A percentile compares a stretch with the other conserved stretches of the same genome.
These are phyloP conservation scores for Diabrotica virgifera DNA, from an alignment of 1,140 invertebrate genomes.

Conservation along the genomic window DNA sequence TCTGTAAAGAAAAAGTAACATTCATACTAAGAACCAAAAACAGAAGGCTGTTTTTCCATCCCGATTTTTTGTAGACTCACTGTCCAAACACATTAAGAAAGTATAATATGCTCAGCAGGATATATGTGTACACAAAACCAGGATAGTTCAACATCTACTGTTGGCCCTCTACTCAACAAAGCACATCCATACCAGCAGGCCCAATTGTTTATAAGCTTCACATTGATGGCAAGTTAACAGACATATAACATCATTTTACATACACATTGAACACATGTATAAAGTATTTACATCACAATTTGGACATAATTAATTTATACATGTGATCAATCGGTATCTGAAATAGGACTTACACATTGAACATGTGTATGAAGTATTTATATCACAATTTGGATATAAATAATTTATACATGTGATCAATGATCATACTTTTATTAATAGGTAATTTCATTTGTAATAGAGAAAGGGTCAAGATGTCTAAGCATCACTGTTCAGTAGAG, in stretches of 20 bases:
- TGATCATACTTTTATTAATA: too few species aligned
- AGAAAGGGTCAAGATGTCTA: too few species aligned
- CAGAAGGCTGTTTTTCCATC: neutral
- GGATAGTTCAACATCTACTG: neutral
- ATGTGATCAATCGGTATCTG: too few species aligned
- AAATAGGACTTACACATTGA: too few species aligned
- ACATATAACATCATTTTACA: neutral
- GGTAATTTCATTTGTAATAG: too few species aligned
- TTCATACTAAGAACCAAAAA: conserved; percentile 3
- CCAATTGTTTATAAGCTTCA: neutral
- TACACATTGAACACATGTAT: neutral
- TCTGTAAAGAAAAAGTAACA: conserved; percentile 36
- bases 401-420: too few species aligned
- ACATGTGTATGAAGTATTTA: too few species aligned
- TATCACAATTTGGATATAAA: too few species aligned
- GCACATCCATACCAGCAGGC: conserved; percentile 6
- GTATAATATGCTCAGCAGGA: conserved; percentile 9
- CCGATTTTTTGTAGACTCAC: neutral
- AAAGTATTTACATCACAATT: neutral
- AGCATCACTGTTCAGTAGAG: too few species aligned
- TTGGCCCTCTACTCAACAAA: conserved; percentile 33
- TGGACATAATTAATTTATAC: too few species aligned
- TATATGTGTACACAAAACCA: neutral
- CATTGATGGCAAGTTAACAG: conserved; percentile 8
- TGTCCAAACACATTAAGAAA: conserved; percentile 8